phyloP scores from a whole-genome alignment of 2,797 vertebrate genomes.

The Enteromius thamalakanensis region DNA sequence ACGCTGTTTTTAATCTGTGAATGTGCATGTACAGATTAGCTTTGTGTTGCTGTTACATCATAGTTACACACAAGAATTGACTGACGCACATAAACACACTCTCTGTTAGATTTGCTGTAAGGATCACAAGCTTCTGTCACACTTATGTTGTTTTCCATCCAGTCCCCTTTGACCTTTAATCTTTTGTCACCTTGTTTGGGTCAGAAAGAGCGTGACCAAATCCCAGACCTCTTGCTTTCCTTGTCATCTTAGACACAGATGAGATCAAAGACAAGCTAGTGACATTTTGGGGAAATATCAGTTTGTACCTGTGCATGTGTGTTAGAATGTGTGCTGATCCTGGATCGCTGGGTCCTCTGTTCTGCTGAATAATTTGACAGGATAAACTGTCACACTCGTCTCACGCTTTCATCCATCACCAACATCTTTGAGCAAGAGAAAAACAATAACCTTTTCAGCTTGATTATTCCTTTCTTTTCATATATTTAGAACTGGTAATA shows the following conservation, averaged over 20 bases:
- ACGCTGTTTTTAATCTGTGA: background rate
- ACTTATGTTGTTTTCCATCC: conserved; percentile 6
- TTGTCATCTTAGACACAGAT: conserved; percentile 30
- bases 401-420: conserved; percentile 12
- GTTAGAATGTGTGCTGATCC: background rate
- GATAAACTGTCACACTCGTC: background rate
- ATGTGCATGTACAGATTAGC: background rate
- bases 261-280: conserved; percentile 47
- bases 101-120: background rate
- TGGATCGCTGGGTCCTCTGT: background rate
- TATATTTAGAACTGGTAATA: background rate
- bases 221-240: conserved; percentile 28
- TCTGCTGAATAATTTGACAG: conserved; percentile 11
- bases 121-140: background rate
- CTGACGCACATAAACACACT: background rate
- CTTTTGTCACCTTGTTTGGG: conserved; percentile 32
- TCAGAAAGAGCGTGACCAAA: conserved; percentile 15
- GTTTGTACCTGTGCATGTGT: conserved; percentile 25
- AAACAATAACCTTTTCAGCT: background rate
- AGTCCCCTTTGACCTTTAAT: conserved; percentile 28
- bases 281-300: conserved; percentile 56
- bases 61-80: background rate
- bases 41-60: background rate
- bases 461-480: conserved; percentile 5
- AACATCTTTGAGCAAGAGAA: background rate